A percentile compares a stretch with the other conserved stretches of the same genome.
phyloP scores from a whole-genome alignment of 2,888 invertebrate species.

The Calameuta idolon region DNA sequence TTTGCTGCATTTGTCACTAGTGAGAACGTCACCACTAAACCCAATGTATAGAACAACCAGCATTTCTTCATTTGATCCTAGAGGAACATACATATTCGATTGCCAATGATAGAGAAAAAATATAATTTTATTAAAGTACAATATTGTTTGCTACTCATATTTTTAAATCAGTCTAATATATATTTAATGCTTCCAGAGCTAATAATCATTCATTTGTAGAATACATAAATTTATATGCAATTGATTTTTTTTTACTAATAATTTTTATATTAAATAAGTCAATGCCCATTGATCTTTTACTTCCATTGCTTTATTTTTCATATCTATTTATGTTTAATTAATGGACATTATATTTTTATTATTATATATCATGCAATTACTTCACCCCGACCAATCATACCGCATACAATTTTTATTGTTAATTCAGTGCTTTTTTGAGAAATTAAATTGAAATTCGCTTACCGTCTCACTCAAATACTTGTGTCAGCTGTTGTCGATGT shows the following conservation, averaged over 20 bases:
- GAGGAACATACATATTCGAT: background rate
- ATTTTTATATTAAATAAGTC: background rate
- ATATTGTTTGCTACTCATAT: background rate
- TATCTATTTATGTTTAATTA: background rate
- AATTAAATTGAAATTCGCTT: background rate
- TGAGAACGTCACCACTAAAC: slow-evolving; percentile 41
- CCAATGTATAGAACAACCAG: slow-evolving; percentile 39
- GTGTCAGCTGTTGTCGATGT: slow-evolving; percentile 16
- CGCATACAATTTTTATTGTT: background rate
- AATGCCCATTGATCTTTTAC: background rate
- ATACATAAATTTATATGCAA: background rate
- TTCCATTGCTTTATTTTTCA: background rate
- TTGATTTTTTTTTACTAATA: background rate
- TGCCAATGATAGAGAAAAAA: background rate
- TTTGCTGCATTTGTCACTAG: slow-evolving; percentile 45
- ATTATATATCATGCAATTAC: background rate
- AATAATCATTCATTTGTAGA: background rate
- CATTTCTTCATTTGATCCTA: slow-evolving; percentile 42
- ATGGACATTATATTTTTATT: too few species aligned
- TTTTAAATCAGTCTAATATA: background rate
- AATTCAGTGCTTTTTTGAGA: background rate
- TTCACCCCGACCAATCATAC: background rate
- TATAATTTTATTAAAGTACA: background rate
- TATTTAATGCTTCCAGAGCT: background rate
- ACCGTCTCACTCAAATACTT: slow-evolving; percentile 9